phyloP scores from a whole-genome alignment of 2,888 invertebrate species.

The Meandrusa payeni region DNA sequence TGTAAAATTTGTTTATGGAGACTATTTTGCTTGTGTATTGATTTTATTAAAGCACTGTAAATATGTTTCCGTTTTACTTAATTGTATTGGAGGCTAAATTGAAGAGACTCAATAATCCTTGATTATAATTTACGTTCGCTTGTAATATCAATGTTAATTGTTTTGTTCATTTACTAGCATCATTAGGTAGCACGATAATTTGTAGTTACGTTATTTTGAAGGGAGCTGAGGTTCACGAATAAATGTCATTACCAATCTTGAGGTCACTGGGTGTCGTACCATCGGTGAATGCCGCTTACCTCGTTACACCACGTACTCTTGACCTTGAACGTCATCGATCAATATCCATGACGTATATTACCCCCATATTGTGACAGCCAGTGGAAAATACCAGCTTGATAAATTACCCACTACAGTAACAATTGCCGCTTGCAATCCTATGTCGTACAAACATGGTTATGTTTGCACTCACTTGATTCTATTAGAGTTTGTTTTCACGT shows the following conservation, averaged over 20 bases:
- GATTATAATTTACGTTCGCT: background rate
- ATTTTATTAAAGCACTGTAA: constrained; percentile 9
- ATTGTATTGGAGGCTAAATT: background rate
- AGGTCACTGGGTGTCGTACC: constrained; percentile 37
- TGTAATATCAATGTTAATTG: constrained; percentile 17
- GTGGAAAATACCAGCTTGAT: constrained; percentile 44
- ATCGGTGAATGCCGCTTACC: constrained; percentile 41
- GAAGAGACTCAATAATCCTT: too few species aligned
- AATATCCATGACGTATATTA: constrained; percentile 55
- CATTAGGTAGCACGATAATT: constrained; percentile 28
- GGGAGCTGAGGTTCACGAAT: constrained; percentile 34
- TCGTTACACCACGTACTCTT: constrained; percentile 35
- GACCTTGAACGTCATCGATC: constrained; percentile 65
- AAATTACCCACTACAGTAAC: constrained; percentile 43
- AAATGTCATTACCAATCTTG: constrained; percentile 35
- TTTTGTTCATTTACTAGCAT: constrained; percentile 26
- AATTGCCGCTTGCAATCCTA: constrained; percentile 27
- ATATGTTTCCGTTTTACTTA: background rate
- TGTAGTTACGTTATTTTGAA: constrained; percentile 16
- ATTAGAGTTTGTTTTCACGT: constrained; percentile 1
- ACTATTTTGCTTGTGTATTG: background rate
- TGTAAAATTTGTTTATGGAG: constrained; percentile 2
- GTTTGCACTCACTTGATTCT: constrained; percentile 14
- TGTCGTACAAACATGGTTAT: constrained; percentile 12
- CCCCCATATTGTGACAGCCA: constrained; percentile 36